Evolutionary conservation across 2,797 vertebrate species (phyloP).

Genomic region (Melanotaenia pygmaea): DNA sequence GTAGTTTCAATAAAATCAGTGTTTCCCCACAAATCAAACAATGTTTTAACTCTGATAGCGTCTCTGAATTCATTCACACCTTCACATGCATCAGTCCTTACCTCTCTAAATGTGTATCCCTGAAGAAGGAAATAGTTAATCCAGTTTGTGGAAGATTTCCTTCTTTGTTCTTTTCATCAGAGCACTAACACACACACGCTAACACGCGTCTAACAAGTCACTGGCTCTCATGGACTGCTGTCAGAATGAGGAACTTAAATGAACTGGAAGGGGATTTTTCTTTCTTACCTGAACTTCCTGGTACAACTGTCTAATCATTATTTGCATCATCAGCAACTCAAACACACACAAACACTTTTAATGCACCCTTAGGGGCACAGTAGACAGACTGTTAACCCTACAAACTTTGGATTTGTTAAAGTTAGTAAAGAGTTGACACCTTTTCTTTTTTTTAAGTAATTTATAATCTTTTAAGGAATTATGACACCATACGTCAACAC

Average conservation of each 20-base stretch:
- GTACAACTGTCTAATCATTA: constrained; percentile 73
- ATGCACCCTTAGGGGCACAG: constrained; percentile 1
- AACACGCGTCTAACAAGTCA: constrained; percentile 11
- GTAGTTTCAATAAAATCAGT: neutral
- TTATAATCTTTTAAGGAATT: constrained; percentile 1
- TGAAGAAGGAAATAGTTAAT: constrained; percentile 27
- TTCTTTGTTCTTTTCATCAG: constrained; percentile 11
- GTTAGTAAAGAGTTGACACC: neutral
- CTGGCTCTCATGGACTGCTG: constrained; percentile 17
- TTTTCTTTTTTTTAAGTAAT: neutral
- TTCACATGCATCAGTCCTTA: constrained; percentile 34
- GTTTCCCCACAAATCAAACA: neutral
- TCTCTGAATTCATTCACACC: constrained; percentile 6
- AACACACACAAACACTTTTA: neutral
- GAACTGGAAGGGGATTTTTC: constrained; percentile 50
- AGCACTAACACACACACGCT: constrained; percentile 1
- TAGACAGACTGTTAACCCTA: neutral
- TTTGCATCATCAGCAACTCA: constrained; percentile 70
- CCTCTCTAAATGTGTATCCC: constrained; percentile 46
- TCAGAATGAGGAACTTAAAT: constrained; percentile 77
- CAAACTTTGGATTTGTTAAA: constrained; percentile 7
- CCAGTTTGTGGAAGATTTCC: constrained; percentile 21
- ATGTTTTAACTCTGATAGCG: neutral
- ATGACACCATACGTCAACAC: neutral
- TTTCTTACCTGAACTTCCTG: constrained; percentile 75